Evolutionary conservation across 2,113 vertebrate genomes (phyloP), one percentile per base, ranked within the genome.

Genomic region (Arothron firmamentum): DNA sequence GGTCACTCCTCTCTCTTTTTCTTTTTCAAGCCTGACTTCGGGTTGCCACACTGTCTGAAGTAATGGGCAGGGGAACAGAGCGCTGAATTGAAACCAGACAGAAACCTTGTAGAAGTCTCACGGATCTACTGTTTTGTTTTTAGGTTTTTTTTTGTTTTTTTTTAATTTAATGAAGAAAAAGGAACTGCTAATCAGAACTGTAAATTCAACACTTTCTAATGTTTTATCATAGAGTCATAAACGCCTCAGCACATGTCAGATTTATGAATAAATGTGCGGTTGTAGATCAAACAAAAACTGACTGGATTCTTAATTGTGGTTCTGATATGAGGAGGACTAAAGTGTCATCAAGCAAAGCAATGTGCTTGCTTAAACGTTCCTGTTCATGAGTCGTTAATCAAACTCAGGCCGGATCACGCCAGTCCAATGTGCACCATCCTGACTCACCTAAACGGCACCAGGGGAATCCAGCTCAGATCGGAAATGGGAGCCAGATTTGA

Each of bases 401-500:
- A 82, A 68, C 62, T 62, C 54, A 17, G 62, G 62, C 61, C 52
- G 28, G 50, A 50, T 72, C 53, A 4, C 68, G 72, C 25, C 41
- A 19, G 28, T 56, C 78, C 62, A 50, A 56, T 54, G 13, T 28
- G 15, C 62, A 70, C 38, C 80, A 59, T 68, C 78, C 86, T 76
- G 68, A 86, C 82, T 86, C 71, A 64, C 71, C 76, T 76, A 56
- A 64, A 69, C 51, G 63, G 48, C 59, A 61, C 46, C 25, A 18
- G 21, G 67, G 77, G 67, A 72, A 76, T 78, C 72, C 11, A 77
- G 72, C 65, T 62, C 65, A 77, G 73, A 70, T 78, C 70, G 81
- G 67, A 86, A 87, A 87, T 87, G 65, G 72, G 77, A 87, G 78
- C 79, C 86, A 83, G 84, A 82, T 80, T 84, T 65, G 71, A 78